Conservation (phyloP, 2,113 vertebrate genomes). For the Calidris pygmaea region DNA sequence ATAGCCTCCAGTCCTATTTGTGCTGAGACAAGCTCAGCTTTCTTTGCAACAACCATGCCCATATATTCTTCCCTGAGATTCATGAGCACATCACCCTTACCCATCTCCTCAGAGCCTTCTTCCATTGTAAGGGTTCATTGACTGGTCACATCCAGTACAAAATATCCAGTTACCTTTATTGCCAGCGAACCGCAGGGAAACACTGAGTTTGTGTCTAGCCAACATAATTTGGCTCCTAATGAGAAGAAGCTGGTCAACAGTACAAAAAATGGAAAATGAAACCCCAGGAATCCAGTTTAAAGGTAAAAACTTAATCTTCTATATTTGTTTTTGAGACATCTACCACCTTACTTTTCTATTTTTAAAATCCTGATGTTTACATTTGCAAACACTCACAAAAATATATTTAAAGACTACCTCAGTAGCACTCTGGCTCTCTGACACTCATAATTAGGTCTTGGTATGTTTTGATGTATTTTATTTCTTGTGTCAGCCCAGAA, state of each 20-base stretch:
- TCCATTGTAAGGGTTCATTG: neutral
- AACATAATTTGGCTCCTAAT: neutral
- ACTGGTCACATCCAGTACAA: neutral
- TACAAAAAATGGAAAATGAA: neutral
- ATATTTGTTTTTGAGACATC: neutral
- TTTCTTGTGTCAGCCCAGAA: neutral
- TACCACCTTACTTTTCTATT: neutral
- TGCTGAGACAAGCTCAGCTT: neutral
- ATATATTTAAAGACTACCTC: neutral
- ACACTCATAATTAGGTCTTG: neutral
- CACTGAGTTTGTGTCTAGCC: neutral
- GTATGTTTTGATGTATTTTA: neutral
- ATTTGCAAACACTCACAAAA: neutral
- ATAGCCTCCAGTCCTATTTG: neutral
- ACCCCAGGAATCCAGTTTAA: neutral
- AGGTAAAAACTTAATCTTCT: neutral
- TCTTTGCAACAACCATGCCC: neutral
- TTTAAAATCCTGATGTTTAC: conserved; percentile 16
- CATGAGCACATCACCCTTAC: neutral
- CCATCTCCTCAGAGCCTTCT: neutral
- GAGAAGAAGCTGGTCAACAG: neutral
- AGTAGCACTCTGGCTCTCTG: neutral
- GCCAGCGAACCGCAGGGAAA: neutral
- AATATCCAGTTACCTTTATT: neutral
- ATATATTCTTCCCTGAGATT: neutral